A percentile compares a stretch with the other conserved stretches of the same genome.
Evolutionary conservation across 2,113 vertebrate genomes (phyloP).

Genomic region (Alouatta palliata): DNA sequence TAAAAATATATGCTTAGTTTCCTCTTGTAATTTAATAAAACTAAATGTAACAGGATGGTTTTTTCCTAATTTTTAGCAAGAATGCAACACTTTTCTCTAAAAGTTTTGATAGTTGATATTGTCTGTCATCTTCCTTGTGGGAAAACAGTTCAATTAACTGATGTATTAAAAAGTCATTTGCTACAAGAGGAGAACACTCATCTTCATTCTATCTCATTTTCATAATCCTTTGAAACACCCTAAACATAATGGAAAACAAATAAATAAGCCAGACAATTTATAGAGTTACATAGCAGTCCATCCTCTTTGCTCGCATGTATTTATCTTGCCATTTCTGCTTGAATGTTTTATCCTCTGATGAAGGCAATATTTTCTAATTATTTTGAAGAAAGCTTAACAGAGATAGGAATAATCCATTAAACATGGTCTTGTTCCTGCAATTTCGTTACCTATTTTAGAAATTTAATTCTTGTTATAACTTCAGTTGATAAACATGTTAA

Average conservation of each 20-base stretch:
- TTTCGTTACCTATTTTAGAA: slow-evolving; percentile 43
- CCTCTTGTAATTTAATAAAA: neutral
- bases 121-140: slow-evolving; percentile 14
- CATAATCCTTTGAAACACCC: slow-evolving; percentile 57
- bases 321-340: slow-evolving; percentile 57
- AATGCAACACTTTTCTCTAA: neutral
- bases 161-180: slow-evolving; percentile 55
- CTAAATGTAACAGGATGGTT: neutral
- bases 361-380: slow-evolving; percentile 55
- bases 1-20: neutral
- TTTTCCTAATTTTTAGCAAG: neutral
- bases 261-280: slow-evolving; percentile 2
- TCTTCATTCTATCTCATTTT: slow-evolving; percentile 55
- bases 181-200: slow-evolving; percentile 7
- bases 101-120: slow-evolving; percentile 33
- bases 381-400: slow-evolving; percentile 54
- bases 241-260: slow-evolving; percentile 50
- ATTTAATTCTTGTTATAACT: slow-evolving; percentile 52
- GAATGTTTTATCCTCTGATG: slow-evolving; percentile 15
- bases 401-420: slow-evolving; percentile 67
- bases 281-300: neutral
- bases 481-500: slow-evolving; percentile 41
- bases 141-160: slow-evolving; percentile 35
- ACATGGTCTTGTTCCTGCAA: slow-evolving; percentile 35
- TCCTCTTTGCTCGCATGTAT: neutral